phyloP scores from a whole-genome alignment of 1,140 invertebrate species.

The Ephestia elutella region DNA sequence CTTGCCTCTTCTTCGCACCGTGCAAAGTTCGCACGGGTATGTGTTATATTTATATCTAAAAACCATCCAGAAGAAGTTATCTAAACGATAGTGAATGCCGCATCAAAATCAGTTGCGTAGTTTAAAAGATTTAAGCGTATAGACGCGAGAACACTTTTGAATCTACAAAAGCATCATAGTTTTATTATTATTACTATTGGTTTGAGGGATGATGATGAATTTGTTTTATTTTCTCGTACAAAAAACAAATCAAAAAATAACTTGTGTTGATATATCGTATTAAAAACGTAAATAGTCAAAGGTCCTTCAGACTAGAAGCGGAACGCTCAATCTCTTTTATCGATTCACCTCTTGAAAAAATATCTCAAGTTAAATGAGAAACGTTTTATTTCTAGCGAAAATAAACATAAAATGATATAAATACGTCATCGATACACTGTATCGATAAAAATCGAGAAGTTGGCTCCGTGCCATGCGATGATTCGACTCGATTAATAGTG shows the following conservation, averaged over 20 bases:
- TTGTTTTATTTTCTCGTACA: background rate
- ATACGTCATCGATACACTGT: constrained; percentile 20
- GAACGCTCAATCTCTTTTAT: background rate
- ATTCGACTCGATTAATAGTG: constrained; percentile 9
- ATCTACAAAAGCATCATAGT: too few relatives aligned
- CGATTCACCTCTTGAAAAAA: background rate
- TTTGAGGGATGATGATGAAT: too few relatives aligned
- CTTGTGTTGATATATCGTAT: background rate
- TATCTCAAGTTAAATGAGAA: constrained; percentile 6
- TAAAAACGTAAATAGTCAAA: background rate
- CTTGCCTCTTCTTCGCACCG: too few relatives aligned
- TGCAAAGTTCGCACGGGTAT: too few relatives aligned
- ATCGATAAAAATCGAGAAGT: constrained; percentile 24
- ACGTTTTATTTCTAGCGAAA: constrained; percentile 18
- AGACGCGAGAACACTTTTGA: too few relatives aligned
- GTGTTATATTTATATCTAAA: too few relatives aligned
- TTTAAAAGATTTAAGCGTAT: too few relatives aligned
- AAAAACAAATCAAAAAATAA: background rate
- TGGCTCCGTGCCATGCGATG: constrained; percentile 21
- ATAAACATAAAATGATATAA: constrained; percentile 18
- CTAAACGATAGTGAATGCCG: too few relatives aligned
- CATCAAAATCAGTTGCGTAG: too few relatives aligned
- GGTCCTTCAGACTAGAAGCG: background rate
- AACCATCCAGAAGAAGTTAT: too few relatives aligned
- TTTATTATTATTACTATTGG: too few relatives aligned